Evolutionary conservation across 2,113 vertebrate genomes (phyloP).

Genomic region (Bettongia penicillata): DNA sequence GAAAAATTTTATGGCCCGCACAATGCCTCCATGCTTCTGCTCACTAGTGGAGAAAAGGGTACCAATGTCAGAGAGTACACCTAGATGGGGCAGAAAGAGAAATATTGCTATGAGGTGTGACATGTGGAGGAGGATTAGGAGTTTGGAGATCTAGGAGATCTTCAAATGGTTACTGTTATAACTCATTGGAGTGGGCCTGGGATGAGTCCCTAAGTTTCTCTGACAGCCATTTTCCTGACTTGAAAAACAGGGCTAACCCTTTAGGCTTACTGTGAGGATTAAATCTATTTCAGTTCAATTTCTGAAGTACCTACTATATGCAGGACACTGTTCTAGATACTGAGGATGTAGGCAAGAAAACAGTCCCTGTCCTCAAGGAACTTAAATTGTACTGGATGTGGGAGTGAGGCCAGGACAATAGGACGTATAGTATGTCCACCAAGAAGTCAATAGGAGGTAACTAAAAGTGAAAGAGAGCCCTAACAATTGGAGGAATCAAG

Average conservation of each 20-base stretch:
- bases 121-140: not conserved
- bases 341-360: not conserved
- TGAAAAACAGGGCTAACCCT: not conserved
- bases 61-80: accelerated
- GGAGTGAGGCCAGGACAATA: not conserved
- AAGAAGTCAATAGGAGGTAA: not conserved
- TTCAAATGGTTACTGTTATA: not conserved
- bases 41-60: not conserved
- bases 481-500: not conserved
- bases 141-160: not conserved
- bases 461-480: not conserved
- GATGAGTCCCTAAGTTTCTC: not conserved
- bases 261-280: not conserved
- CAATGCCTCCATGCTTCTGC: accelerated
- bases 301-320: not conserved
- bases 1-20: accelerated
- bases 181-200: not conserved
- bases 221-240: not conserved
- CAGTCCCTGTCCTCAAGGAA: not conserved
- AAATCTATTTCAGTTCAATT: not conserved
- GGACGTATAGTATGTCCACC: not conserved
- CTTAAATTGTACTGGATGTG: not conserved
- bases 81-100: not conserved
- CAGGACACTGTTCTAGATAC: not conserved
- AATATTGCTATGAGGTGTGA: not conserved